Evolutionary conservation across 2,113 vertebrate genomes (phyloP).

Genomic region (Melanocharis versteri): DNA sequence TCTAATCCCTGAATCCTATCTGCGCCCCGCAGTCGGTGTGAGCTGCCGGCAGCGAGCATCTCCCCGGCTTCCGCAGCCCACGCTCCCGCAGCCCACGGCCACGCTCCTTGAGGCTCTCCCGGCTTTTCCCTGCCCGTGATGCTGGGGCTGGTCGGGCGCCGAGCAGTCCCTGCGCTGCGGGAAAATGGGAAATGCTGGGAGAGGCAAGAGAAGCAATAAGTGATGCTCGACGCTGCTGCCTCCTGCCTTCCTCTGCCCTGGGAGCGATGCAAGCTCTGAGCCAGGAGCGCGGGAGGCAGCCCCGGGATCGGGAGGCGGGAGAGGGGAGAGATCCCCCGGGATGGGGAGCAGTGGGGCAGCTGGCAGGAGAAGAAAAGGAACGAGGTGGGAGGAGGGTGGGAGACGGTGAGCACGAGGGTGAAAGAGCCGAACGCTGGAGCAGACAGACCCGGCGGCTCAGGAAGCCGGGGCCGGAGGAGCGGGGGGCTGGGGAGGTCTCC

Average conservation of each 20-base stretch:
- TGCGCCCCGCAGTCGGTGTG: background rate
- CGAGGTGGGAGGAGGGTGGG: background rate
- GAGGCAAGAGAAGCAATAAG: background rate
- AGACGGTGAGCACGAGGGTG: background rate
- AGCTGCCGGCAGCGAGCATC: background rate
- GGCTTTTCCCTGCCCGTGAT: background rate
- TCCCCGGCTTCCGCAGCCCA: background rate
- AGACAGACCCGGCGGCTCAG: background rate
- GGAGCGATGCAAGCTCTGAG: background rate
- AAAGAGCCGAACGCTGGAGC: background rate
- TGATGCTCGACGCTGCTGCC: background rate
- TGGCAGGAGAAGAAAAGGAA: background rate
- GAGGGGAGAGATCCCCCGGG: background rate
- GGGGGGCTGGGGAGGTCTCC: background rate
- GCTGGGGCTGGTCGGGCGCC: background rate
- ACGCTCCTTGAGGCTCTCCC: background rate
- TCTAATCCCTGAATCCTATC: slow-evolving; percentile 58
- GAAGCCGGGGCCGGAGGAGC: slow-evolving; percentile 28
- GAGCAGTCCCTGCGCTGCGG: background rate
- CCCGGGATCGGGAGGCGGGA: background rate
- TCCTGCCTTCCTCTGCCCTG: background rate
- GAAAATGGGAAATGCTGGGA: background rate
- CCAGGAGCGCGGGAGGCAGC: background rate
- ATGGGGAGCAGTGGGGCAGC: background rate
- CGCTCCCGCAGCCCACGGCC: background rate